These are phyloP conservation scores for Argyresthia goedartella DNA, from an alignment of 2,888 invertebrate genomes.

Conservation along the genomic window DNA sequence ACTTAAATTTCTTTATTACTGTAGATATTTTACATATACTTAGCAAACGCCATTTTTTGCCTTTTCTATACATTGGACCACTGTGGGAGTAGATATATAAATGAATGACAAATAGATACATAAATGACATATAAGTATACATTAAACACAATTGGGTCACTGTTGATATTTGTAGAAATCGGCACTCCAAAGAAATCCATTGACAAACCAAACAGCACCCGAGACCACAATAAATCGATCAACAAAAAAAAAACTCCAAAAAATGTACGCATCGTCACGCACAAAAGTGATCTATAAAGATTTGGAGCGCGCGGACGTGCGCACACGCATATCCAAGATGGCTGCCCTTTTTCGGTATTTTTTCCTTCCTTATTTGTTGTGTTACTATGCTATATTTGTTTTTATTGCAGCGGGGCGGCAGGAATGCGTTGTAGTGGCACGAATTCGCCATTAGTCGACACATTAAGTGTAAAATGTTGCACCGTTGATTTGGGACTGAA, in stretches of 20 bases:
- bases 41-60: too few species aligned
- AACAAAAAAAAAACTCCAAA: constrained; percentile 20
- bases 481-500: neutral
- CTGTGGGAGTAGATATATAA: too few species aligned
- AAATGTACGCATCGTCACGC: constrained; percentile 44
- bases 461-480: constrained; percentile 2
- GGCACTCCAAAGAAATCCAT: too few species aligned
- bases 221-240: too few species aligned
- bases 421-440: constrained; percentile 55
- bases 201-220: too few species aligned
- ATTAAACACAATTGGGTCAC: too few species aligned
- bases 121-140: too few species aligned
- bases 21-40: too few species aligned
- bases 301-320: constrained; percentile 47
- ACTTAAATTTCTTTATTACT: too few species aligned
- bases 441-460: constrained; percentile 51
- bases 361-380: constrained; percentile 55
- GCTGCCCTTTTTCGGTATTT: constrained; percentile 33
- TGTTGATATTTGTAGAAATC: too few species aligned
- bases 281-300: constrained; percentile 65
- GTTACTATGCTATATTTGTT: constrained; percentile 54
- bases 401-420: constrained; percentile 39
- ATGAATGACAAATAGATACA: too few species aligned
- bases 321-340: constrained; percentile 31
- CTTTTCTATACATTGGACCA: too few species aligned